These are phyloP conservation scores for Polydrusus pterygomalis DNA, from an alignment of 2,888 invertebrate species.

Conservation along the genomic window DNA sequence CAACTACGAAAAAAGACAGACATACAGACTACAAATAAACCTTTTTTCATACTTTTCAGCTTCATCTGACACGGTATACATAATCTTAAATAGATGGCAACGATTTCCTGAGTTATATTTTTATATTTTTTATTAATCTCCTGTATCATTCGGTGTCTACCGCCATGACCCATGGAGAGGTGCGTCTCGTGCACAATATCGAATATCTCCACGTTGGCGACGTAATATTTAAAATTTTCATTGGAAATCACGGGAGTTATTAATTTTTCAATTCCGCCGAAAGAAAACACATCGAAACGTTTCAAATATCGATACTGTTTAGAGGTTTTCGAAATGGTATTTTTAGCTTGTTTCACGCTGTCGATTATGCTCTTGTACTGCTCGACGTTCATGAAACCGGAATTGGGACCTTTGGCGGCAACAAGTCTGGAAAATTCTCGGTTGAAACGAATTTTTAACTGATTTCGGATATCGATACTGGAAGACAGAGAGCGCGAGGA, in stretches of 20 bases:
- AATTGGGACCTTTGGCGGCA: background rate
- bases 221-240: constrained; percentile 42
- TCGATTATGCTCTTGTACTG: background rate
- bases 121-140: constrained; percentile 47
- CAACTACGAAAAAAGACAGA: background rate
- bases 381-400: background rate
- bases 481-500: background rate
- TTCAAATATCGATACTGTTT: constrained; percentile 25
- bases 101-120: constrained; percentile 38
- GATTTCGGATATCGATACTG: constrained; percentile 2
- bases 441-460: constrained; percentile 6
- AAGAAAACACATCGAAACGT: constrained; percentile 29
- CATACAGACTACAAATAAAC: constrained; percentile 29
- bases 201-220: constrained; percentile 50
- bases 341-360: background rate
- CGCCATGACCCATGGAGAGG: constrained; percentile 62
- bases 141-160: constrained; percentile 55
- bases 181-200: constrained; percentile 55
- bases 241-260: constrained; percentile 26
- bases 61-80: constrained; percentile 59
- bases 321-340: background rate
- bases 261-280: constrained; percentile 27
- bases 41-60: constrained; percentile 48
- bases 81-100: constrained; percentile 25
- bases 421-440: background rate